phyloP scores from a whole-genome alignment of 2,888 invertebrate species.

The Drosophila antonietae region DNA sequence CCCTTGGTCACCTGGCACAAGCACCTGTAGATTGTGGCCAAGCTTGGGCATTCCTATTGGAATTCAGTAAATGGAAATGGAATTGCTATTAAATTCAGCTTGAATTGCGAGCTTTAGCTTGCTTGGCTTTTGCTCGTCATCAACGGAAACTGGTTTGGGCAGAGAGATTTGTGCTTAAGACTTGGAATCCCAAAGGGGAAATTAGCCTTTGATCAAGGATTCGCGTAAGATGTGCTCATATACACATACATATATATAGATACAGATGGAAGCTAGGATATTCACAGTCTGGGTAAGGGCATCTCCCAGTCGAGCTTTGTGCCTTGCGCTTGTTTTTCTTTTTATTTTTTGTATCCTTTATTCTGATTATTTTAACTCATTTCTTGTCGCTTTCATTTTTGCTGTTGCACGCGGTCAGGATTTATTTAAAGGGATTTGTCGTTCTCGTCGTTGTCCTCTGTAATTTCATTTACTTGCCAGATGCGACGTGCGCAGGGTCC shows the following conservation, averaged over 20 bases:
- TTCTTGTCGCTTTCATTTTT: slow-evolving; percentile 31
- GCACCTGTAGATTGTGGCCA: no score
- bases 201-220: background rate
- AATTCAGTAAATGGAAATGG: no score
- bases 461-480: slow-evolving; percentile 59
- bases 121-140: no score
- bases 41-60: no score
- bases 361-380: slow-evolving; percentile 26
- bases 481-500: slow-evolving; percentile 34
- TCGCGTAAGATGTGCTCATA: background rate
- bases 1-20: no score
- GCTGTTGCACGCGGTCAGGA: slow-evolving; percentile 21
- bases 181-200: no score
- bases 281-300: background rate
- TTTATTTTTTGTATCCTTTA: slow-evolving; percentile 7
- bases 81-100: no score
- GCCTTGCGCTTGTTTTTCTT: background rate
- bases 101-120: no score
- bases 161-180: no score
- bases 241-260: no score
- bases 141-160: no score
- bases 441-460: slow-evolving; percentile 19
- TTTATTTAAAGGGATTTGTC: slow-evolving; percentile 62
- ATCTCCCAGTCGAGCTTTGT: background rate
- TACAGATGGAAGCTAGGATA: background rate